A percentile compares a stretch with the other conserved stretches of the same genome.
phyloP scores from a whole-genome alignment of 64 coral and sea anemone genomes.

The Pocillopora damicornis region DNA sequence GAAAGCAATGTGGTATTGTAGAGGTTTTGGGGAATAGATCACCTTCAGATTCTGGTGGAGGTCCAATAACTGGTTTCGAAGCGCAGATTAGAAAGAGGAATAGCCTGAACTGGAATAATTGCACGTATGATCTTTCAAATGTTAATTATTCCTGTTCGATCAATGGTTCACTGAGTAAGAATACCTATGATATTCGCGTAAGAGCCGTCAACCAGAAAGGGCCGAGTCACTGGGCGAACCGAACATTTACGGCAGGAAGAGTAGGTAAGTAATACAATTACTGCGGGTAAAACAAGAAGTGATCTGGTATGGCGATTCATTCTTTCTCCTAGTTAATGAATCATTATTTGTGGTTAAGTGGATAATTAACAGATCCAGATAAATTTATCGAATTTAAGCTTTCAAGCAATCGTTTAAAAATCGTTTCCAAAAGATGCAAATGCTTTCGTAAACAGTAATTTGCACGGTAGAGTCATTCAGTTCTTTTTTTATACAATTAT shows the following conservation, averaged over 20 bases:
- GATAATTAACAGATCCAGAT: background rate
- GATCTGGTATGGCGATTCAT: no score
- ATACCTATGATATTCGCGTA: background rate
- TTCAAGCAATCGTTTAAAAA: no score
- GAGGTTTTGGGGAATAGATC: background rate
- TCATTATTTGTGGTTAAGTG: background rate
- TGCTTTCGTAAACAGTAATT: no score
- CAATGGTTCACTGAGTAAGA: background rate
- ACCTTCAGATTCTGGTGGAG: background rate
- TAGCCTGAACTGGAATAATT: background rate
- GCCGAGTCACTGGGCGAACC: background rate
- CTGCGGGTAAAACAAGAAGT: background rate
- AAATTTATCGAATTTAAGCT: no score
- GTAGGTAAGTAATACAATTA: background rate
- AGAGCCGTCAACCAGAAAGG: background rate
- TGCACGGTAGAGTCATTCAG: no score
- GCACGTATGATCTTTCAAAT: background rate
- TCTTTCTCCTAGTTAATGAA: no score
- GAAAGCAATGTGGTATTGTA: background rate
- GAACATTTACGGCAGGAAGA: background rate
- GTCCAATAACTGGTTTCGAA: background rate
- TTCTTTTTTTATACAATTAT: no score
- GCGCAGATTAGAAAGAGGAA: background rate
- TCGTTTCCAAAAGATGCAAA: no score
- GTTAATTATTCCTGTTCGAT: background rate